Conservation (phyloP, 2,797 vertebrate species). For the Eremophila alpestris region DNA sequence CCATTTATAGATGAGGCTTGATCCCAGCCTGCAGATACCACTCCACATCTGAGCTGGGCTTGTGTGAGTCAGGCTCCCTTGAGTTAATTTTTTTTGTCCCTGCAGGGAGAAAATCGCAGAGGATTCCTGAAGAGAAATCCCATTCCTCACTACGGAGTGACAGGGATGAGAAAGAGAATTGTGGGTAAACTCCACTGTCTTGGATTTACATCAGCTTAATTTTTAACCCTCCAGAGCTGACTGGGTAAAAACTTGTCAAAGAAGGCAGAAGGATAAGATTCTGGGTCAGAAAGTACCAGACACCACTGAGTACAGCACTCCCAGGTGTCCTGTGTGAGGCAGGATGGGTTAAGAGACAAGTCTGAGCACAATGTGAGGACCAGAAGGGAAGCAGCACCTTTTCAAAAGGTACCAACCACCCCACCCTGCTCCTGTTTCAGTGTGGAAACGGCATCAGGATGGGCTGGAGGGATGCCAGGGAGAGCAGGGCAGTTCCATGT, state of each 20-base stretch:
- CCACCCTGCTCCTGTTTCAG: rapidly evolving
- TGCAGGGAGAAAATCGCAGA: background rate
- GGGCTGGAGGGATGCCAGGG: background rate
- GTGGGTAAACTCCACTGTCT: background rate
- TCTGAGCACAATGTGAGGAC: background rate
- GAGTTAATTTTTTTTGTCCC: background rate
- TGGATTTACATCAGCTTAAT: background rate
- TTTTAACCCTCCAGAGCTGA: background rate
- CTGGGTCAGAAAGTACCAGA: background rate
- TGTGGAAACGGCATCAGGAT: background rate
- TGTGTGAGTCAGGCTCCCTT: background rate
- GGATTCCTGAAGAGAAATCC: background rate
- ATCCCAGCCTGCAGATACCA: background rate
- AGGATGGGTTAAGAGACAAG: background rate
- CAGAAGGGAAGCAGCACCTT: background rate
- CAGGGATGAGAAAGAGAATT: background rate
- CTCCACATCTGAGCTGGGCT: background rate
- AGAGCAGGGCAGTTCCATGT: too few relatives aligned
- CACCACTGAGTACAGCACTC: background rate
- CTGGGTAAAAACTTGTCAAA: background rate
- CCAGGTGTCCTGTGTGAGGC: background rate
- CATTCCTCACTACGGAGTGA: background rate
- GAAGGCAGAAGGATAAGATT: background rate
- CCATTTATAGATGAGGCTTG: background rate
- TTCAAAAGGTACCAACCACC: background rate